These are phyloP conservation scores for Drosophila grimshawi DNA, from an alignment of 1,140 invertebrate species.

Conservation along the genomic window DNA sequence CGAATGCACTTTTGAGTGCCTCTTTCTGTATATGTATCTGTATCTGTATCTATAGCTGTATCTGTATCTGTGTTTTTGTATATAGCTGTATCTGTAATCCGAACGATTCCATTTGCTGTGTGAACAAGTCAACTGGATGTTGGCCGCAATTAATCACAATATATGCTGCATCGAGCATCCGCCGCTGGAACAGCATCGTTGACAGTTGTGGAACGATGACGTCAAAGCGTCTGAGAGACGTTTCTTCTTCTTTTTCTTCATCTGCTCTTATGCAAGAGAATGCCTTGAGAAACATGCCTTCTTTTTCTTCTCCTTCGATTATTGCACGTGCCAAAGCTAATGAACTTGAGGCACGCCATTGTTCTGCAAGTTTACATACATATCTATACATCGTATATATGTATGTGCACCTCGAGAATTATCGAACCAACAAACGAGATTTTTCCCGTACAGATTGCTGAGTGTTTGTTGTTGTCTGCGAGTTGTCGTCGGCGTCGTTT, in stretches of 20 bases:
- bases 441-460: neutral
- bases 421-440: conserved; percentile 67
- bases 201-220: conserved; percentile 50
- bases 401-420: conserved; percentile 24
- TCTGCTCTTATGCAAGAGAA: conserved; percentile 53
- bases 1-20: conserved; percentile 78
- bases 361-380: conserved; percentile 27
- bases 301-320: conserved; percentile 6
- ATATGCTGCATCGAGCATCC: conserved; percentile 37
- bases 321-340: conserved; percentile 61
- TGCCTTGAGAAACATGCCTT: conserved; percentile 35
- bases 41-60: conserved; percentile 1
- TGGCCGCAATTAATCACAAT: conserved; percentile 57
- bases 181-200: conserved; percentile 3
- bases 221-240: conserved; percentile 40
- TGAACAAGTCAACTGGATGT: conserved; percentile 40
- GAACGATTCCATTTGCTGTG: conserved; percentile 51
- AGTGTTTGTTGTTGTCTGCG: neutral
- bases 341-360: conserved; percentile 62
- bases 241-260: neutral
- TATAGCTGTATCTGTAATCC: conserved; percentile 22
- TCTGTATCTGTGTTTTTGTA: conserved; percentile 6
- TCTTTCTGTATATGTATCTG: conserved; percentile 17
- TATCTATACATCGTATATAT: conserved; percentile 4
- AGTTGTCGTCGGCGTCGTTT: conserved; percentile 48